These are phyloP conservation scores for Eledone cirrhosa DNA, from an alignment of 2,888 invertebrate genomes.

Conservation along the genomic window DNA sequence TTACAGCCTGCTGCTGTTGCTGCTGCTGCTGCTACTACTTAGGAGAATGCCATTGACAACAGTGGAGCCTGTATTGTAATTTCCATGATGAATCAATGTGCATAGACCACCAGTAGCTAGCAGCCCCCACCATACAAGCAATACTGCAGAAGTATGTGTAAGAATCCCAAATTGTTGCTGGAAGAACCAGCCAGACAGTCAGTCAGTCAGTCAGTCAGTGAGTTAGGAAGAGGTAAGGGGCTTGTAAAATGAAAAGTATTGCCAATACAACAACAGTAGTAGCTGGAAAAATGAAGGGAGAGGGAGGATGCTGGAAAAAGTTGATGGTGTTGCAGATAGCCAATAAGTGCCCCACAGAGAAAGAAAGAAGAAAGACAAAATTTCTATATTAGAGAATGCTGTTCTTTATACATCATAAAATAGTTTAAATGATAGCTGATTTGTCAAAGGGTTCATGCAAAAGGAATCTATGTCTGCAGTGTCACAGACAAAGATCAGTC, in stretches of 20 bases:
- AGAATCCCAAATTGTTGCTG: slow-evolving; percentile 28
- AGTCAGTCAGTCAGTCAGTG: background rate
- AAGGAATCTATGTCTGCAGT: too few relatives aligned
- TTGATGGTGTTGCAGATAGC: too few relatives aligned
- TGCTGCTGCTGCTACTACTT: background rate
- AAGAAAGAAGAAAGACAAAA: too few relatives aligned
- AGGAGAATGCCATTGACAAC: slow-evolving; percentile 11
- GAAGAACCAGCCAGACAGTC: slow-evolving; percentile 10
- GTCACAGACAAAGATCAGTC: too few relatives aligned
- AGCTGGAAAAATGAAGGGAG: too few relatives aligned
- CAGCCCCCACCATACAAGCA: slow-evolving; percentile 9
- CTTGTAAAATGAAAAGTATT: background rate
- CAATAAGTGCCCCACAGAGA: too few relatives aligned
- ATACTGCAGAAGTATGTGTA: slow-evolving; percentile 21
- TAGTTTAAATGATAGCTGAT: too few relatives aligned
- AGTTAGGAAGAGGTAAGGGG: background rate
- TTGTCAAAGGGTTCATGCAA: too few relatives aligned
- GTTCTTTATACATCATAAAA: too few relatives aligned
- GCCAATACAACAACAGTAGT: background rate
- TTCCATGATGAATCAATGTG: slow-evolving; percentile 25
- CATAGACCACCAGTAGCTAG: background rate
- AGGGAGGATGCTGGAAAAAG: too few relatives aligned
- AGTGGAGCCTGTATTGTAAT: slow-evolving; percentile 15
- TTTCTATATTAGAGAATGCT: too few relatives aligned
- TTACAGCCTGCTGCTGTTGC: background rate